phyloP scores from a whole-genome alignment of 2,113 vertebrate genomes.

The Paratilapia polleni region DNA sequence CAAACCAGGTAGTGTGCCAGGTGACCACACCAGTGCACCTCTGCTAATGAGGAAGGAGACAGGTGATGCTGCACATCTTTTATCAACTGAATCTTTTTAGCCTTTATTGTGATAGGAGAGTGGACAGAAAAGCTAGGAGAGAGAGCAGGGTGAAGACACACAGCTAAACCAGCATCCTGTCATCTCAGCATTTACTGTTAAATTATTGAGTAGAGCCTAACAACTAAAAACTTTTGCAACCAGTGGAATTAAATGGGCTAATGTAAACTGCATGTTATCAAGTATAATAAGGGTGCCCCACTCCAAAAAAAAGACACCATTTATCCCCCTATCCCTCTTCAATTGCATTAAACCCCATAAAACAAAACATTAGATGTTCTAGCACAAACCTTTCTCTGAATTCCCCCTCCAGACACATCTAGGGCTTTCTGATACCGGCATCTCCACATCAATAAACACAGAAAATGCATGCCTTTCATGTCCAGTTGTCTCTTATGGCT shows the following conservation, averaged over 20 bases:
- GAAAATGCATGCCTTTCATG: conserved; percentile 78
- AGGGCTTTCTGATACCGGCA: conserved; percentile 57
- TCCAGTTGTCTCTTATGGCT: conserved; percentile 75
- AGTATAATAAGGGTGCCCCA: not conserved
- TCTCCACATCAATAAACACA: conserved; percentile 74
- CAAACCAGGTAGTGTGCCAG: not conserved
- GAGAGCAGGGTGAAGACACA: too few relatives aligned
- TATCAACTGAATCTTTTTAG: too few relatives aligned
- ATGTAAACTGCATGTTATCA: conserved; percentile 5
- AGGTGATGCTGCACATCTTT: not conserved
- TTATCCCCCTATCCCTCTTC: conserved; percentile 20
- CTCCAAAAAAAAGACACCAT: conserved; percentile 3
- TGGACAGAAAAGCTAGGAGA: too few relatives aligned
- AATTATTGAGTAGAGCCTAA: not conserved
- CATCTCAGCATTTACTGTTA: not conserved
- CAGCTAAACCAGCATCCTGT: too few relatives aligned
- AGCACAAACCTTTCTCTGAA: conserved; percentile 22
- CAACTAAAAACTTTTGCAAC: not conserved
- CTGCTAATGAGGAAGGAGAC: not conserved
- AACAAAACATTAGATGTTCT: conserved; percentile 30
- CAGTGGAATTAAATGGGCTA: conserved; percentile 1
- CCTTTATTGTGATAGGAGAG: too few relatives aligned
- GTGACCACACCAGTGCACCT: not conserved
- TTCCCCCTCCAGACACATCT: conserved; percentile 49
- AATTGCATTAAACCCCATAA: conserved; percentile 49